phyloP scores from a whole-genome alignment of 37 sponge, comb jelly and placozoan species.

The Beroe forskalii region DNA sequence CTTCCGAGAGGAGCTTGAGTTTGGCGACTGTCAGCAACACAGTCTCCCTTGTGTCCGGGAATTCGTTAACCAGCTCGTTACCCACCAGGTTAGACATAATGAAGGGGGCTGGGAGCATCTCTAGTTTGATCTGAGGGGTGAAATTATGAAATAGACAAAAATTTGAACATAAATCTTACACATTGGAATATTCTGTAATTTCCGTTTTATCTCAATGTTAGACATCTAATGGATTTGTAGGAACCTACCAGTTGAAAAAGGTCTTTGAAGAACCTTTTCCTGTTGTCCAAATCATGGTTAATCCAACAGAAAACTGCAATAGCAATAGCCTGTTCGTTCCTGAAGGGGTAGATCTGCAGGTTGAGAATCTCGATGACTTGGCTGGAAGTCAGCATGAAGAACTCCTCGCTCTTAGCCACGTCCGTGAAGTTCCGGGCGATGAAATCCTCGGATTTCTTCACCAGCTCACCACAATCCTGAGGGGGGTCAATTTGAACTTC shows the following conservation, averaged over 20 bases:
- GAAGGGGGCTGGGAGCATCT: background rate
- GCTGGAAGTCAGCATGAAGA: background rate
- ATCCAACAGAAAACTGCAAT: slow-evolving; percentile 23
- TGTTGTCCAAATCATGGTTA: background rate
- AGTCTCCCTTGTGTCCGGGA: slow-evolving; percentile 9
- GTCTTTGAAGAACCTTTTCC: slow-evolving; percentile 27
- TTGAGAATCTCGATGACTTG: slow-evolving; percentile 13
- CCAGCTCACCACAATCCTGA: slow-evolving; percentile 28
- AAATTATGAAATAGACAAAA: background rate
- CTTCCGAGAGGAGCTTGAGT: slow-evolving; percentile 3
- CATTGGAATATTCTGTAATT: too few relatives aligned
- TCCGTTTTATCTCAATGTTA: too few relatives aligned
- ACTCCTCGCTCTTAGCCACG: slow-evolving; percentile 29
- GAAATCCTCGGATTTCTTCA: slow-evolving; percentile 8
- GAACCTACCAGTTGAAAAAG: slow-evolving; percentile 11
- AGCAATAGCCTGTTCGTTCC: slow-evolving; percentile 38
- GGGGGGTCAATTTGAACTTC: too few relatives aligned
- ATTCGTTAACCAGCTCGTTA: slow-evolving; percentile 2
- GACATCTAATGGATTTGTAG: too few relatives aligned
- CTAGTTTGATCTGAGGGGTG: background rate
- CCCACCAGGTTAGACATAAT: background rate
- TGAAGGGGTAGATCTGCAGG: slow-evolving; percentile 27
- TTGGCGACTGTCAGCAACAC: slow-evolving; percentile 17
- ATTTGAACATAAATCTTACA: too few relatives aligned
- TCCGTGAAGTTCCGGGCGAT: slow-evolving; percentile 47